Evolutionary conservation across 2,888 invertebrate species (phyloP).

Genomic region (Petrophora chlorosata): DNA sequence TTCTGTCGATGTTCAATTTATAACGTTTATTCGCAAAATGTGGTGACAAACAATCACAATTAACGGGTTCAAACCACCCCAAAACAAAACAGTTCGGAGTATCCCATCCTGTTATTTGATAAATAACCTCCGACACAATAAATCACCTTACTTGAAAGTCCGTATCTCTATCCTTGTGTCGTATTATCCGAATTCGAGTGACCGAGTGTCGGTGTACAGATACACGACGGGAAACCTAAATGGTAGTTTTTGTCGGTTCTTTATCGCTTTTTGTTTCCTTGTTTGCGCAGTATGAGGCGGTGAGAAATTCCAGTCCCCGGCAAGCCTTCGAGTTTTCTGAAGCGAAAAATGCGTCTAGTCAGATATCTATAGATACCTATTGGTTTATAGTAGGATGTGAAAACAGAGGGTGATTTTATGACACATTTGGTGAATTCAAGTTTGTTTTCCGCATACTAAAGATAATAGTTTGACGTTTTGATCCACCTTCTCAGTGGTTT

Average conservation of each 20-base stretch:
- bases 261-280: constrained; percentile 63
- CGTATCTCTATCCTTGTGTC: constrained; percentile 36
- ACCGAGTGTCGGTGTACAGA: constrained; percentile 48
- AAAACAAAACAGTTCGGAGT: too few species aligned
- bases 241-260: constrained; percentile 59
- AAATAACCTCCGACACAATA: constrained; percentile 66
- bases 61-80: too few species aligned
- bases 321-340: constrained; percentile 13
- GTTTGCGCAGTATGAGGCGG: constrained; percentile 46
- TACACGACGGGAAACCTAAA: constrained; percentile 61
- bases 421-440: too few species aligned
- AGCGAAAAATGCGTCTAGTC: constrained; percentile 20
- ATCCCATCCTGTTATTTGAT: constrained; percentile 58
- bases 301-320: constrained; percentile 16
- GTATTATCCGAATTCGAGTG: constrained; percentile 53
- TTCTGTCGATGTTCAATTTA: too few species aligned
- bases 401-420: too few species aligned
- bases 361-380: constrained; percentile 24
- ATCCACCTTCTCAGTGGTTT: too few species aligned
- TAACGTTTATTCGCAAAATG: too few species aligned
- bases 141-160: constrained; percentile 51
- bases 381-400: too few species aligned
- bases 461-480: too few species aligned
- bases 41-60: too few species aligned
- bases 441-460: too few species aligned